Base-by-base conservation (phyloP, 2,113 vertebrate species). In the Hyperopisus bebe region DNA sequence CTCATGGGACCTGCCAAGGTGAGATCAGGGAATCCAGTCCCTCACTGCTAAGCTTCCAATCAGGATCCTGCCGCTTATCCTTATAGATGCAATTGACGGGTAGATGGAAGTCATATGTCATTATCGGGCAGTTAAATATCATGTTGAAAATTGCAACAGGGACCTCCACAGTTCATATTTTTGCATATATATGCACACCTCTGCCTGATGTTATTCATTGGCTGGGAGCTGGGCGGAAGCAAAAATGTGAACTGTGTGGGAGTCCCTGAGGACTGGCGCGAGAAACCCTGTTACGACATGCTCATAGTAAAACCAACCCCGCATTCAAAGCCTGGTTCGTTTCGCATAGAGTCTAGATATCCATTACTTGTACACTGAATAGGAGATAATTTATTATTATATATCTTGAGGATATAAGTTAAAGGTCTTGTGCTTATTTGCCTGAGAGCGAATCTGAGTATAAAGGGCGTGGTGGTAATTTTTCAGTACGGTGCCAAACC, bases 1-100 rank as follows among this genome's bases (percentile, higher is more conserved):
- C 95, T 97, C 0, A 97, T 98, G 97, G 97, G 97, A 1, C 1
- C 91, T n/a, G 92, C 94, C 62, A 98, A 97, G 97, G 97, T 98
- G 93, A 93, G 24, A 51, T 70, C 13, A 10, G 82, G 50, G 42
- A 48, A 31, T 88, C 44, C 5, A 9, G 8, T 88, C 44, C 42
- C 44, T 48, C 44, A 50, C 24, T 24, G 39, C 19, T n/a, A 5
- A 10, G 9, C 46, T 85, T 24, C 46, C 24, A 6, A n/a, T 46
- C 39, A 24, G 21, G 3, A 8, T 46, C 84, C 24, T 66, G 62
- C 62, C 48, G 31, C 13, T 31, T 47, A n/a, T 31, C 21, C n/a
- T 7, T 47, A 47, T 46, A 47, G 10, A 84, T 84, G 39, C 82
- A 84, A 19, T 7, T 80, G 35, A 80, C 31, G 0, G 74, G 74